Evolutionary conservation across 2,113 vertebrate genomes (phyloP), one percentile per base, ranked within the genome.

Genomic region (Bungarus multicinctus): DNA sequence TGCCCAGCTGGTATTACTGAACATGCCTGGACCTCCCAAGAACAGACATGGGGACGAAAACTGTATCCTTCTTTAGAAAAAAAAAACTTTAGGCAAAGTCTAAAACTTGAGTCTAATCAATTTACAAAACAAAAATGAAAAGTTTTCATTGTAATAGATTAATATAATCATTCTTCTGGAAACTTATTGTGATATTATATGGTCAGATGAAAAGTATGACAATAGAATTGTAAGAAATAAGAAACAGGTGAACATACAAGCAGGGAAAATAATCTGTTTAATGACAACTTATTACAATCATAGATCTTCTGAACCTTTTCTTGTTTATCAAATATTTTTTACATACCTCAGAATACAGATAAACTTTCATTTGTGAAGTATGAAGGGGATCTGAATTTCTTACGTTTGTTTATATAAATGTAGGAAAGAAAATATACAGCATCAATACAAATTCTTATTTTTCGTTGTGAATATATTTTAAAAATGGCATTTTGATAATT

Each of bases 1-100:
- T 0, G 99, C 99, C 12, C 99, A 99, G 47, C 98, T 99, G 89
- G 99, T 99, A 58, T 98, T 99, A 86, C 97, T 99, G 92, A 99
- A 99, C 96, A 99, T 99, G 99, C 99, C 99, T 0, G 99, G 99
- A 57, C 99, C 99, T 0, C 99, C 99, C 0, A 98, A 88, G 94
- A 99, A 98, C 98, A 97, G 97, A 89, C 98, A 98, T 91, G 99
- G 99, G 0, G 99, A 99, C 1, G 99, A 99, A 97, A 99, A 99
- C 97, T 99, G 99, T 99, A 99, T 99, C 99, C 98, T 99, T 96
- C 98, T 99, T 96, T 60, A 0, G 2, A 27, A 30, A 87, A 16
- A 10, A 12, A 16, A 45, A 89, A 25, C 30, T n/a, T 20, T 20
- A 81, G 69, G 2, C 34, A 81, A 39, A 81, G n/a, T 39, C 16